Conservation (phyloP, 2,888 invertebrate genomes). For the Calameuta idolon region DNA sequence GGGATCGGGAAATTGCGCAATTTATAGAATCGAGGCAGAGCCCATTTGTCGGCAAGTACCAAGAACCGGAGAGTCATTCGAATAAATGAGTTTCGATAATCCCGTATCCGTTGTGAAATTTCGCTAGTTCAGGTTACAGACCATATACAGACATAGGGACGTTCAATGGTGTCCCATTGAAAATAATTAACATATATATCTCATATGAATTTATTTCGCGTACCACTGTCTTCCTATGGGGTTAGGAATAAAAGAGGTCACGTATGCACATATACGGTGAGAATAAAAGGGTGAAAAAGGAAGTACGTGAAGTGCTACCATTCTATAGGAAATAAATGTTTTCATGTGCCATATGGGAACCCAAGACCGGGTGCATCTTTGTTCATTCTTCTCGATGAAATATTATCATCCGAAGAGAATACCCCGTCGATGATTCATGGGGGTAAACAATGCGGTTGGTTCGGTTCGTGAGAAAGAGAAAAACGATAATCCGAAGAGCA, state of each 20-base stretch:
- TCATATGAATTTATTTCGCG: background rate
- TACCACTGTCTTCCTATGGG: background rate
- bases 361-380: constrained; percentile 2
- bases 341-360: background rate
- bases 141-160: background rate
- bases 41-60: background rate
- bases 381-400: constrained; percentile 1
- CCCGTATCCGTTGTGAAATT: background rate
- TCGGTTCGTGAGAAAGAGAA: constrained; percentile 1
- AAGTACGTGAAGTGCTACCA: background rate
- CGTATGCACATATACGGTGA: background rate
- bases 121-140: background rate
- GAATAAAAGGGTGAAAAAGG: background rate
- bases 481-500: background rate
- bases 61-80: background rate
- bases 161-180: background rate
- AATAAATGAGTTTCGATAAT: background rate
- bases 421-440: constrained; percentile 5
- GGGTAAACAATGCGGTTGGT: constrained; percentile 7
- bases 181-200: background rate
- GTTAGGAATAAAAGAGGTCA: background rate
- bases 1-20: background rate
- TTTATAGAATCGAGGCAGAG: background rate
- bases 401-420: constrained; percentile 10
- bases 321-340: background rate